Percentiles rank a stretch among this genome's conserved stretches.
Evolutionary conservation across 2,888 invertebrate genomes (phyloP).

Genomic region (Dorcus hopei): DNA sequence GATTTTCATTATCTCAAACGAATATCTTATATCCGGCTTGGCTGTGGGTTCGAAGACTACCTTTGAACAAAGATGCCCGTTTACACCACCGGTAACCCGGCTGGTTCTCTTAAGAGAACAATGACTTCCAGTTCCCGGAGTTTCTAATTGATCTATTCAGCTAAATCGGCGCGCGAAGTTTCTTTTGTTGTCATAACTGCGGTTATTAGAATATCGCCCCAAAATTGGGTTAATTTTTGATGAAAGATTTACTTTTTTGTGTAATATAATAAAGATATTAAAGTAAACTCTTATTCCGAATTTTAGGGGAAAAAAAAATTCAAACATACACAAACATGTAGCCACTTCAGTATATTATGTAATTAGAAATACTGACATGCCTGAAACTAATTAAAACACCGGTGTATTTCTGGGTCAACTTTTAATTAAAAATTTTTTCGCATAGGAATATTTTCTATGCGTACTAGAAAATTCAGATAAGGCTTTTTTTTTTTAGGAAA

Average conservation of each 20-base stretch:
- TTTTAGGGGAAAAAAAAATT: too few species aligned
- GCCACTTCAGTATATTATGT: too few species aligned
- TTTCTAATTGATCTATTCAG: constrained; percentile 1
- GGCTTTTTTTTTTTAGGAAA: too few species aligned
- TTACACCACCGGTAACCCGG: not conserved
- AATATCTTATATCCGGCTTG: not conserved
- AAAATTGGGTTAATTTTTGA: not conserved
- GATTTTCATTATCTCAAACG: not conserved
- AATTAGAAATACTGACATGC: too few species aligned
- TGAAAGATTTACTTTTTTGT: not conserved
- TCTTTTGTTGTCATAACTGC: too few species aligned
- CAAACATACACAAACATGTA: too few species aligned
- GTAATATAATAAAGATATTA: not conserved
- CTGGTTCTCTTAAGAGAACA: not conserved
- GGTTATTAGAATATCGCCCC: too few species aligned
- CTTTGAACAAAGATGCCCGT: not conserved
- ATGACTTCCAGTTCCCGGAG: not conserved
- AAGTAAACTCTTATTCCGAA: not conserved
- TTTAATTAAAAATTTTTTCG: too few species aligned
- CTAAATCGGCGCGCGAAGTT: not conserved
- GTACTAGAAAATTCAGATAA: too few species aligned
- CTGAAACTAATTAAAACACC: too few species aligned
- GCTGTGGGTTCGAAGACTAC: not conserved
- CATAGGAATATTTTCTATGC: too few species aligned
- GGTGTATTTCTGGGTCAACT: too few species aligned